Conservation (phyloP, 2,888 invertebrate genomes). For the Tyria jacobaeae region DNA sequence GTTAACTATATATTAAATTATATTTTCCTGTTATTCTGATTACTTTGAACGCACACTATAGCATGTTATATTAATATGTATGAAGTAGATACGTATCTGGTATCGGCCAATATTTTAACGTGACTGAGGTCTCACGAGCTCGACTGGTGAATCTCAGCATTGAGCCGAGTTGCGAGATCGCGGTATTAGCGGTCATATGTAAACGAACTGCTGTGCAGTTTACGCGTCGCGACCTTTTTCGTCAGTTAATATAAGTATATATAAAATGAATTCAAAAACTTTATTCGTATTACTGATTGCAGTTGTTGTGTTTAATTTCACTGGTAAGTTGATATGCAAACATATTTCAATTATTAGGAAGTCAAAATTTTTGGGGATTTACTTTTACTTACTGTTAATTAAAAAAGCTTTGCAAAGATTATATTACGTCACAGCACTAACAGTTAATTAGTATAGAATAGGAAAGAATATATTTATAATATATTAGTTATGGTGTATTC, state of each 20-base stretch:
- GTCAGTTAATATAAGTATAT: neutral
- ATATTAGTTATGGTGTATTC: too few relatives aligned
- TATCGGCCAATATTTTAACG: neutral
- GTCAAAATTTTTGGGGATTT: neutral
- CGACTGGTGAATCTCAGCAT: neutral
- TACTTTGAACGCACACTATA: conserved; percentile 2
- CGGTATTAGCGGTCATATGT: neutral
- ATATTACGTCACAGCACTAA: neutral
- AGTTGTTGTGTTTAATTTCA: conserved; percentile 15
- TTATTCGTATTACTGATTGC: conserved; percentile 29
- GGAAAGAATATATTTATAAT: too few relatives aligned
- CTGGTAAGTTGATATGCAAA: conserved; percentile 31
- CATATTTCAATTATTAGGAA: neutral
- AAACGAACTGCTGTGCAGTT: neutral
- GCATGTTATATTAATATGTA: neutral
- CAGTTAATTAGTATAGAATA: too few relatives aligned
- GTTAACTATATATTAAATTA: conserved; percentile 8
- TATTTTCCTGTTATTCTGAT: conserved; percentile 19
- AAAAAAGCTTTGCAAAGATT: neutral
- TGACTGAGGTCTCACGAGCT: neutral
- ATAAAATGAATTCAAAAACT: conserved; percentile 26
- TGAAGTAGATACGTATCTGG: neutral
- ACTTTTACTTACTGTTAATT: neutral
- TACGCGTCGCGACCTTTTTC: neutral
- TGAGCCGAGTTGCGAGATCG: neutral